Evolutionary conservation across 1,140 invertebrate species (phyloP), one percentile per base, ranked within the genome.

Genomic region (Doryteuthis pealeii): DNA sequence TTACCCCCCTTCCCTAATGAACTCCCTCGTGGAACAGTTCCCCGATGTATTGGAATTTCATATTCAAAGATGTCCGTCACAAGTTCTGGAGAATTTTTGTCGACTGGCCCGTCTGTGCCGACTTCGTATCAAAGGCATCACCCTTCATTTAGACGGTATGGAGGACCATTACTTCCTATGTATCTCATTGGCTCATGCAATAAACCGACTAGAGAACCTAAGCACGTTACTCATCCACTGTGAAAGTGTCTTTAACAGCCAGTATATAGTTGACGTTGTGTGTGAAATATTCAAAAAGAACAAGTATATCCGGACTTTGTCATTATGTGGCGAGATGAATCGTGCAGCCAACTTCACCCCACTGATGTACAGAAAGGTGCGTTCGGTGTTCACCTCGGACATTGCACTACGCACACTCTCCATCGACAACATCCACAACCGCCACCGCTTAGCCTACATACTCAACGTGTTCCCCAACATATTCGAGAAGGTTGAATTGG

Each of bases 91-190:
- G 31, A 68, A 68, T 33, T 68, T 68, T 32, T 68, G 32, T 33
- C 28, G 66, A 28, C 28, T 68, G 15, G 32, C 66, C 22, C n/a
- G 66, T 18, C 32, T 68, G 0, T 32, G 32, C 30, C 30, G n/a
- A 30, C 87, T 70, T 32, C 35, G 45, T 10, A 45, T 54, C 71
- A 45, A 73, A 26, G 79, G 72, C 87, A 85, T 65, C 82, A 83
- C 78, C 80, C 80, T 67, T 18, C 77, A 77, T 43, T 71, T 79
- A 70, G 75, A 77, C 72, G 75, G 76, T 1, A 71, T 81, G 58
- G 75, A 76, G 62, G 32, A 71, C 6, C 70, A 73, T 28, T 43
- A 43, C 22, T 45, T 49, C 26, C 32, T 77, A 2, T 74, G 74
- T 30, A 49, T 76, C 10, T 32, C 75, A 18, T 32, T 81, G 43